Percentiles rank a stretch among this genome's conserved stretches.
phyloP scores from a whole-genome alignment of 2,797 vertebrate species.

The Hipposideros larvatus region DNA sequence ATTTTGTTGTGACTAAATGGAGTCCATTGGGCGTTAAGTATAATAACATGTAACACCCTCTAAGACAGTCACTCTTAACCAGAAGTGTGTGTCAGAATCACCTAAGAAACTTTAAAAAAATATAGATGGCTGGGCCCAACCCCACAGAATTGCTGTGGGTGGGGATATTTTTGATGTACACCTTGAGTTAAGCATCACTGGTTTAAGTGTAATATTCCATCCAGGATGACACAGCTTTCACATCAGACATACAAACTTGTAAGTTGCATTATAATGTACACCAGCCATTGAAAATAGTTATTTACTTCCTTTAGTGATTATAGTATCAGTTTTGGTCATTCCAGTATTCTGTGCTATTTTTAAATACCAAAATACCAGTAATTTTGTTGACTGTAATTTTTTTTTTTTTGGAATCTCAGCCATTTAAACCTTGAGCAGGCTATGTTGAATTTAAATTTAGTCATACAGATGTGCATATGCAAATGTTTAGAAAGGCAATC shows the following conservation, averaged over 20 bases:
- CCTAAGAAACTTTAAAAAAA: conserved; percentile 40
- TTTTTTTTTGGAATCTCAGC: conserved; percentile 44
- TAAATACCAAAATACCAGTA: conserved; percentile 46
- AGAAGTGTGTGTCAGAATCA: background rate
- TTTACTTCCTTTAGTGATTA: background rate
- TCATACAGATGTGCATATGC: background rate
- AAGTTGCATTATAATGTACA: background rate
- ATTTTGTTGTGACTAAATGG: background rate
- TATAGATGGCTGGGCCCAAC: background rate
- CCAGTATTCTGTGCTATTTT: conserved; percentile 15
- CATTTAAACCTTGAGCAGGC: conserved; percentile 28
- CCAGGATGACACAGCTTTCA: background rate
- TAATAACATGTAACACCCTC: background rate
- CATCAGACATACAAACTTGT: background rate
- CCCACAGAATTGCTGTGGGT: background rate
- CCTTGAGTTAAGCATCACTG: background rate
- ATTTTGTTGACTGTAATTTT: conserved; percentile 39
- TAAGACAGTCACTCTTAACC: background rate
- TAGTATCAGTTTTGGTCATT: conserved; percentile 37
- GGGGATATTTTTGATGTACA: background rate
- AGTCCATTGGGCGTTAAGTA: background rate
- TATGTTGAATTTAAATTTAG: conserved; percentile 41
- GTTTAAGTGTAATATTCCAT: background rate
- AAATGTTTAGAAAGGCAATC: conserved; percentile 12
- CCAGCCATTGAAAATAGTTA: background rate